Evolutionary conservation across 2,113 vertebrate species (phyloP).

Genomic region (Stercorarius parasiticus): DNA sequence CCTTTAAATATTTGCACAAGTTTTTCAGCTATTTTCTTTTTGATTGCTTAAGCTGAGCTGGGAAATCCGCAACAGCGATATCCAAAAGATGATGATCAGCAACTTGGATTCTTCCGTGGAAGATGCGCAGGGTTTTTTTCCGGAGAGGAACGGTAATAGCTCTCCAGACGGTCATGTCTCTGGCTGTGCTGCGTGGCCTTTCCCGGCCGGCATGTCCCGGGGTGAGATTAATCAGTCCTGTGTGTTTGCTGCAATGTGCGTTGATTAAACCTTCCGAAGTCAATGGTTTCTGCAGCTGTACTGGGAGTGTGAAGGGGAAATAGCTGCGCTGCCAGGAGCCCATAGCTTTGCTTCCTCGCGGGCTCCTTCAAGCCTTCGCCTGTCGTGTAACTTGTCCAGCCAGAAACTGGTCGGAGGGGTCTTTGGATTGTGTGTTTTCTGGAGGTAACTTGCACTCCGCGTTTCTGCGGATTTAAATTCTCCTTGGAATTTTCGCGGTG

Average conservation of each 20-base stretch:
- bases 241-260: too few relatives aligned
- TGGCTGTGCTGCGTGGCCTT: neutral
- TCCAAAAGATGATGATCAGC: neutral
- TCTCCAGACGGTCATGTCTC: fast-evolving
- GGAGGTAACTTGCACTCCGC: neutral
- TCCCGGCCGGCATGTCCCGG: neutral
- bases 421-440: neutral
- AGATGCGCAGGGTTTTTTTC: too few relatives aligned
- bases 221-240: fast-evolving
- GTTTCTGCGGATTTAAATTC: neutral
- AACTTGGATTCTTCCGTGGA: neutral
- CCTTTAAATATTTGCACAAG: neutral
- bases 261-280: neutral
- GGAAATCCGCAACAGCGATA: neutral
- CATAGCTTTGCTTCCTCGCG: fast-evolving
- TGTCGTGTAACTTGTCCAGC: neutral
- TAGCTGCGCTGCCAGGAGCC: fast-evolving
- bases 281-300: fast-evolving
- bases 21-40: neutral
- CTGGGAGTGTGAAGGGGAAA: neutral
- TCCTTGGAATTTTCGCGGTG: neutral
- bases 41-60: neutral
- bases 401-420: neutral
- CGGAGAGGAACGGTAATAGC: neutral
- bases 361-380: neutral